Conservation (phyloP, 2,888 invertebrate species). For the Leucania comma region DNA sequence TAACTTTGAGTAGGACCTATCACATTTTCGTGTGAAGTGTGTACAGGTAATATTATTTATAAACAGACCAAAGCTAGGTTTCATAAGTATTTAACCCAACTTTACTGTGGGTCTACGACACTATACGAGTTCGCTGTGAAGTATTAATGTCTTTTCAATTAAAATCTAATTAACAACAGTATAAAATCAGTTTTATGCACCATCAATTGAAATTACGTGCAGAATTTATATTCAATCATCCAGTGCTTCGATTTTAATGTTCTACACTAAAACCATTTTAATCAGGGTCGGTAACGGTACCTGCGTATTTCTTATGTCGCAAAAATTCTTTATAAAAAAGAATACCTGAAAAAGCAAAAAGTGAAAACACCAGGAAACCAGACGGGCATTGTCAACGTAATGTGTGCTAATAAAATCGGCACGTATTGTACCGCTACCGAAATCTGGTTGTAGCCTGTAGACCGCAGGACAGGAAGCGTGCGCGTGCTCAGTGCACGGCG, state of each 20-base stretch:
- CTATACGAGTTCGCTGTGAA: neutral
- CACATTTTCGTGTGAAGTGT: neutral
- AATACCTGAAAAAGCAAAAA: slow-evolving; percentile 36
- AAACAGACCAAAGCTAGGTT: neutral
- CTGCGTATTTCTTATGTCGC: slow-evolving; percentile 4
- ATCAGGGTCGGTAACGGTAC: slow-evolving; percentile 28
- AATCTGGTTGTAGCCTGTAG: slow-evolving; percentile 54
- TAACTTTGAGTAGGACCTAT: neutral
- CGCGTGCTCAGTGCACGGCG: slow-evolving; percentile 80
- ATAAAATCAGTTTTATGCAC: slow-evolving; percentile 14
- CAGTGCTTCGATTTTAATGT: slow-evolving; percentile 28
- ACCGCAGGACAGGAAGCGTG: slow-evolving; percentile 74
- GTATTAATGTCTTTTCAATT: slow-evolving; percentile 4
- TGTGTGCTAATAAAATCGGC: slow-evolving; percentile 67
- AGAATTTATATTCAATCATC: slow-evolving; percentile 23
- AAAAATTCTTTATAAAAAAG: slow-evolving; percentile 31
- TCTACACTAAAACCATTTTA: neutral
- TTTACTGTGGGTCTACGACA: neutral
- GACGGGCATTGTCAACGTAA: slow-evolving; percentile 58
- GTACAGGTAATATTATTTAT: neutral
- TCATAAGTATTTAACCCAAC: neutral
- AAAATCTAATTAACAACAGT: slow-evolving; percentile 4
- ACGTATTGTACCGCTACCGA: slow-evolving; percentile 68
- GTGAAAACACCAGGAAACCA: slow-evolving; percentile 62
- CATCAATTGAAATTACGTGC: slow-evolving; percentile 12